Evolutionary conservation across 1,140 invertebrate genomes (phyloP), one percentile per base, ranked within the genome.

Genomic region (Carcinoscorpius rotundicauda): DNA sequence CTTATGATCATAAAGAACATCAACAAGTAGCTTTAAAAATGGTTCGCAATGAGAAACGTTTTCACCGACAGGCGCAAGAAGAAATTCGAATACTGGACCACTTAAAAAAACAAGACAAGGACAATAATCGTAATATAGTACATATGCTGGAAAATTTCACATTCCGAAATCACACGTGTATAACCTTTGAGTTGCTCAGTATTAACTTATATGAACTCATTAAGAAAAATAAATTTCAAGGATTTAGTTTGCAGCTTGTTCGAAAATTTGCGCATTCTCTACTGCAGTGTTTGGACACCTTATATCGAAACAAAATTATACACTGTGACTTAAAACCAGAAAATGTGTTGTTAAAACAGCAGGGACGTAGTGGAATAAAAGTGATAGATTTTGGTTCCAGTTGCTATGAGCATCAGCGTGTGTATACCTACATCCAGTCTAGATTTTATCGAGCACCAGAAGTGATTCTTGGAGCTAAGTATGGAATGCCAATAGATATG

Each of bases 401-500:
- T 69, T 99, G 97, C 77, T 99, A 97, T 80, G 97, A 98, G 77
- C 86, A 93, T 78, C 93, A 98, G 77, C 83, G 95, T 62, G 91
- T 99, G 6, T 98, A 98, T 79, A 98, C 95, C 4, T 99, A 99
- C 78, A 99, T 99, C 71, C 96, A 99, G 77, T 97, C 93, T 60
- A 81, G 97, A 66, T 99, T 98, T 81, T 99, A 99, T 79, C 83
- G 96, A 51, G 96, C 97, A 48, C 97, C 97, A 3, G 96, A 99
- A 82, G 95, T 99, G 59, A 98, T 98, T 76, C 60, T 71, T 52
- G 96, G 97, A 1, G 89, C 90, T 5, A 86, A 89, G 73, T 99
- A 99, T 80, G 95, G 95, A 49, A 93, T 97, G 87, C 90, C 96
- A 49, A 99, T 99, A 70, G 97, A 99, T 78, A 99, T 99, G 95